A percentile compares a stretch with the other conserved stretches of the same genome.
These are phyloP conservation scores for Stictocephala bisonia DNA, from an alignment of 2,888 invertebrate genomes.

Conservation along the genomic window DNA sequence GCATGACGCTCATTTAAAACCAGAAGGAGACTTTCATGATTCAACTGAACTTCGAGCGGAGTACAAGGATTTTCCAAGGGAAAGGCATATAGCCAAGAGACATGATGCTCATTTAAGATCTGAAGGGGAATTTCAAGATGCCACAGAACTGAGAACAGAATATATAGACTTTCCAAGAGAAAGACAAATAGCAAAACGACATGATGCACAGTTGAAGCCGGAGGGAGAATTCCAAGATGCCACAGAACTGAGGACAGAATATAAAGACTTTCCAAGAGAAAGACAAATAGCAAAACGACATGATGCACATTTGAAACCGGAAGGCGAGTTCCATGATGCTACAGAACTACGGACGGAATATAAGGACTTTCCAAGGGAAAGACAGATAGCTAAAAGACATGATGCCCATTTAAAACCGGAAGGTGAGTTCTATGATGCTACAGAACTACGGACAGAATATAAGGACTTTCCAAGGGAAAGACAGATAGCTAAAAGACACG, in stretches of 20 bases:
- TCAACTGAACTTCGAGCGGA: constrained; percentile 46
- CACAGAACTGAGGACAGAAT: constrained; percentile 50
- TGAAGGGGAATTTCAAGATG: constrained; percentile 45
- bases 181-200: constrained; percentile 40
- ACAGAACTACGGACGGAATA: constrained; percentile 51
- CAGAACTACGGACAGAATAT: constrained; percentile 47
- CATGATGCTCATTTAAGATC: constrained; percentile 23
- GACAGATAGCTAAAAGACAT: constrained; percentile 48
- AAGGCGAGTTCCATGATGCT: constrained; percentile 49
- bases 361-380: constrained; percentile 53
- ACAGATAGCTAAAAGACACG: constrained; percentile 48
- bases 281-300: constrained; percentile 46
- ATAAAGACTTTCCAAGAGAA: constrained; percentile 52
- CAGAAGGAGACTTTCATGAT: constrained; percentile 32
- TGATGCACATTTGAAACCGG: constrained; percentile 49
- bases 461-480: constrained; percentile 52
- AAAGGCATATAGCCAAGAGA: constrained; percentile 13
- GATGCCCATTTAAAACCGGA: constrained; percentile 49
- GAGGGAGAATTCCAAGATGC: constrained; percentile 51
- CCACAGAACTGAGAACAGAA: constrained; percentile 36
- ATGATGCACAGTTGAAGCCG: constrained; percentile 50
- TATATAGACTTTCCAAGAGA: constrained; percentile 51
- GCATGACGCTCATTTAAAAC: constrained; percentile 23
- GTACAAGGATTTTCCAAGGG: constrained; percentile 48
- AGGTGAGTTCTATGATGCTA: constrained; percentile 47